Percentiles rank a stretch among this genome's conserved stretches.
phyloP scores from a whole-genome alignment of 2,113 vertebrate species.

The Deroptyus accipitrinus region DNA sequence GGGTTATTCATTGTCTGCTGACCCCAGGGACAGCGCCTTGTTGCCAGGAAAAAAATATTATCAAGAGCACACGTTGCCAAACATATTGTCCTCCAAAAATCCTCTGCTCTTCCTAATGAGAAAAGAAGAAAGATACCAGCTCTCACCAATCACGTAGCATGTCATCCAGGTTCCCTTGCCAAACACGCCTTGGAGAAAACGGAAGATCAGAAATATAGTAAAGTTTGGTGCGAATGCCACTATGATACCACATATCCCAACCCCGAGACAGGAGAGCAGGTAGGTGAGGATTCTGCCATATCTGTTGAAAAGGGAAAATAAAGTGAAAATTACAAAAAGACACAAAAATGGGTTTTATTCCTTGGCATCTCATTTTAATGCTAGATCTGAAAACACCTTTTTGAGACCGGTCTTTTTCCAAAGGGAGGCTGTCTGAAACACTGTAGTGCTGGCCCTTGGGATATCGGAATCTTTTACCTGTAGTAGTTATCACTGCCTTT shows the following conservation, averaged over 20 bases:
- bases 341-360: not conserved
- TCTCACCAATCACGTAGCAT: constrained; percentile 90
- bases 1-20: not conserved
- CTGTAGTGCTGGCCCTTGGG: not conserved
- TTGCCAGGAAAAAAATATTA: not conserved
- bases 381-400: not conserved
- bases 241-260: constrained; percentile 83
- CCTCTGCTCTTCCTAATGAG: not conserved
- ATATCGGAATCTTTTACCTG: not conserved
- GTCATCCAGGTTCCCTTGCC: constrained; percentile 94
- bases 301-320: constrained; percentile 69
- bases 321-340: not conserved
- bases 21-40: not conserved
- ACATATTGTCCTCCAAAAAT: not conserved
- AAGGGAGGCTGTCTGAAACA: not conserved
- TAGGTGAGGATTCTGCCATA: constrained; percentile 88
- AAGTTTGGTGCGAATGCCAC: constrained; percentile 89
- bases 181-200: constrained; percentile 88
- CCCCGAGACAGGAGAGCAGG: constrained; percentile 85
- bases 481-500: not conserved
- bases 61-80: not conserved
- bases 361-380: not conserved
- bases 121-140: not conserved
- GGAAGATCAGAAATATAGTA: constrained; percentile 83
- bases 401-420: not conserved